Percentiles rank a stretch among this genome's conserved stretches.
These are phyloP conservation scores for Trinectes maculatus DNA, from an alignment of 2,113 vertebrate species.

Conservation along the genomic window DNA sequence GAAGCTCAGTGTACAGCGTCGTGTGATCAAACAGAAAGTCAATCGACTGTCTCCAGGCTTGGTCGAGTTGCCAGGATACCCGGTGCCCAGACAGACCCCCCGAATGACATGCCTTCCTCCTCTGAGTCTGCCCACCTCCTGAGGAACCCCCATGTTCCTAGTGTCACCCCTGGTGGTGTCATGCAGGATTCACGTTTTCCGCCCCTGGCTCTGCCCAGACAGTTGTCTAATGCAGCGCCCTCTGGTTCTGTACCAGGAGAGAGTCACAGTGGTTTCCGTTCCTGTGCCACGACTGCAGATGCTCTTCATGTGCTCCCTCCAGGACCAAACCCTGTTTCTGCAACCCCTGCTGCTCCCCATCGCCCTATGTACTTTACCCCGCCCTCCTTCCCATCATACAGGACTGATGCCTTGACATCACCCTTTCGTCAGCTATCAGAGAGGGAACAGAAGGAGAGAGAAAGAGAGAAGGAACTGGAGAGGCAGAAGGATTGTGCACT, in stretches of 20 bases:
- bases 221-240: constrained; percentile 89
- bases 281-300: constrained; percentile 94
- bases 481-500: constrained; percentile 87
- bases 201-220: constrained; percentile 91
- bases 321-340: constrained; percentile 89
- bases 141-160: constrained; percentile 92
- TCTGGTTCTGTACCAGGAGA: constrained; percentile 92
- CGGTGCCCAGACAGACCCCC: no score
- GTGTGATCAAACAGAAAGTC: no score
- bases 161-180: constrained; percentile 88
- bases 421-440: constrained; percentile 92
- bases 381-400: constrained; percentile 95
- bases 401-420: constrained; percentile 94
- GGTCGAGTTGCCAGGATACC: no score
- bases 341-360: constrained; percentile 95
- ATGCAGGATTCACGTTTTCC: constrained; percentile 97
- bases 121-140: constrained; percentile 91
- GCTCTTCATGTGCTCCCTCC: constrained; percentile 92
- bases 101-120: no score
- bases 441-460: constrained; percentile 87
- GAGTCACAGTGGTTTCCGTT: constrained; percentile 95
- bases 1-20: no score
- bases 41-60: no score
- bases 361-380: constrained; percentile 94
- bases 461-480: constrained; percentile 86